Evolutionary conservation across 2,888 invertebrate species (phyloP), one percentile per base, ranked within the genome.

Genomic region (Omphaloscelis lunosa): DNA sequence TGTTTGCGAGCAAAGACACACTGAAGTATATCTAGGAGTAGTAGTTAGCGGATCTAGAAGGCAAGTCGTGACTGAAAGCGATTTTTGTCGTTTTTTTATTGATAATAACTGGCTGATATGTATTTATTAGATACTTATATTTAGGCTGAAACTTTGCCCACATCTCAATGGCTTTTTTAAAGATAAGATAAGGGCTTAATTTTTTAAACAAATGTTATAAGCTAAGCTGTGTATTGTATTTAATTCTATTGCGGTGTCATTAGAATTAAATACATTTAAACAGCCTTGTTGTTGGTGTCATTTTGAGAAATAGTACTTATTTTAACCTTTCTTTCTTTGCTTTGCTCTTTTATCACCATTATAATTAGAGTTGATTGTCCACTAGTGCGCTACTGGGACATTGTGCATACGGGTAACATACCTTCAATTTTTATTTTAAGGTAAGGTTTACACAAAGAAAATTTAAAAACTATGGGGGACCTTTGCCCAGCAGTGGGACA

Each of bases 1-100:
- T 59, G 71, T 78, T 70, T 75, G 34, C 45, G 48, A 80, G 66
- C 41, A 72, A 63, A 77, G 27, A 61, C 58, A 78, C 67, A 73
- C 78, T 75, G 58, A 80, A 58, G 74, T 73, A 73, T 79, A 80
- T 77, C 79, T 74, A 62, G 6, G 34, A 61, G 48, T 56, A 61
- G 48, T 45, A 66, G n/a, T 17, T 41, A 48, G 65, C 75, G 65
- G 73, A 68, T 76, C 65, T 72, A 63, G 73, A 0, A 9, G 20
- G 23, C 39, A 11, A 58, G 74, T 51, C 23, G 15, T 59, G 15
- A 79, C n/a, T 78, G 70, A 45, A 29, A 71, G 79, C 82, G 77
- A 58, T 39, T 39, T 27, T 39, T 39, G 3, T 9, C 0, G 6
- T 68, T 53, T n/a, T n/a, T n/a, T n/a, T n/a, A n/a, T n/a, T n/a